These are phyloP conservation scores for Bos indicus DNA, from an alignment of 2,113 vertebrate species.

Conservation along the genomic window DNA sequence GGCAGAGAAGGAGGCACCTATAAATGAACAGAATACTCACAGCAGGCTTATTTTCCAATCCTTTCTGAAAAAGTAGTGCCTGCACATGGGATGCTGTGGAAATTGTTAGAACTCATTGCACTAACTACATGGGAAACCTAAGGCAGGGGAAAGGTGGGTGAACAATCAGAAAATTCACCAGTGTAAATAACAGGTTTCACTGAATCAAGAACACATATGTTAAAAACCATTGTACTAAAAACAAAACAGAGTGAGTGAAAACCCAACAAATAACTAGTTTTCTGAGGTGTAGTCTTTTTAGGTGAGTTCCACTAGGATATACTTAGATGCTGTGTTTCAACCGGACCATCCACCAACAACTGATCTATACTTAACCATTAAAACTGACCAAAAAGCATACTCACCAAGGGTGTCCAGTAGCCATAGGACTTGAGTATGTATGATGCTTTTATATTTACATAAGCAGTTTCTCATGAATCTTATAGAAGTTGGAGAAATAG, in stretches of 20 bases:
- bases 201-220: neutral
- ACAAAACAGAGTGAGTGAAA: slow-evolving; percentile 14
- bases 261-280: neutral
- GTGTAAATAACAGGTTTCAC: neutral
- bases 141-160: neutral
- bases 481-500: slow-evolving; percentile 54
- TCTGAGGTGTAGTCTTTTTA: neutral
- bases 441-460: slow-evolving; percentile 62
- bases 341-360: slow-evolving; percentile 41
- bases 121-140: neutral
- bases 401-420: slow-evolving; percentile 26
- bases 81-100: neutral
- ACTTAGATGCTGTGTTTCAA: slow-evolving; percentile 42
- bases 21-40: neutral
- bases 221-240: neutral
- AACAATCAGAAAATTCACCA: neutral
- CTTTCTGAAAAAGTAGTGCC: neutral
- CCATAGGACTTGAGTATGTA: slow-evolving; percentile 56
- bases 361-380: neutral
- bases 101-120: neutral
- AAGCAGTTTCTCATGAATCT: slow-evolving; percentile 62
- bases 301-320: neutral
- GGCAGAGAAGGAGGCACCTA: neutral
- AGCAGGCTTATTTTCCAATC: neutral
- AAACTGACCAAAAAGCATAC: slow-evolving; percentile 30